These are phyloP conservation scores for Alexandromys fortis DNA, from an alignment of 2,113 vertebrate genomes.

Conservation along the genomic window DNA sequence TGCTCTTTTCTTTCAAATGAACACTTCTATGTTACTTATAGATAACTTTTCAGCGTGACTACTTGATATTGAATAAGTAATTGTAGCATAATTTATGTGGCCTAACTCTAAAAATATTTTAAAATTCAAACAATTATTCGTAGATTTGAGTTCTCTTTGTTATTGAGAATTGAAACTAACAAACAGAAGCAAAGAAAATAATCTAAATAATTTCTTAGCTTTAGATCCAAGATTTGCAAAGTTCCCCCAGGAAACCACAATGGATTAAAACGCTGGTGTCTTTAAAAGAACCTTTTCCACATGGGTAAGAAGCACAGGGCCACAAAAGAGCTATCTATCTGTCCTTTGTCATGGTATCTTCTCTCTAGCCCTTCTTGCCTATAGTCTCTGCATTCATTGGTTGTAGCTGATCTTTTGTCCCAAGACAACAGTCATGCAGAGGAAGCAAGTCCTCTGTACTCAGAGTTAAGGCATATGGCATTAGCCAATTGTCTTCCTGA, in stretches of 20 bases:
- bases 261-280: background rate
- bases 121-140: constrained; percentile 2
- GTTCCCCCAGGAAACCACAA: background rate
- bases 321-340: background rate
- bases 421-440: background rate
- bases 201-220: background rate
- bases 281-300: background rate
- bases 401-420: background rate
- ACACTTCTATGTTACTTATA: background rate
- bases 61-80: background rate
- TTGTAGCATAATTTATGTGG: constrained; percentile 11
- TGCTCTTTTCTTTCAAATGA: background rate
- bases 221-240: background rate
- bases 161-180: background rate
- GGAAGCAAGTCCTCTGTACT: background rate
- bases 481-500: background rate
- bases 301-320: background rate
- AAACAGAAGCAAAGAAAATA: background rate
- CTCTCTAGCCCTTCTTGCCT: too few species aligned
- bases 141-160: background rate
- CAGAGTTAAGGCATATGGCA: background rate
- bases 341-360: background rate
- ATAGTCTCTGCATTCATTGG: background rate
- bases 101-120: background rate
- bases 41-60: background rate